A percentile compares a stretch with the other conserved stretches of the same genome.
phyloP scores from a whole-genome alignment of 1,140 invertebrate species.

The Holotrichia oblita region DNA sequence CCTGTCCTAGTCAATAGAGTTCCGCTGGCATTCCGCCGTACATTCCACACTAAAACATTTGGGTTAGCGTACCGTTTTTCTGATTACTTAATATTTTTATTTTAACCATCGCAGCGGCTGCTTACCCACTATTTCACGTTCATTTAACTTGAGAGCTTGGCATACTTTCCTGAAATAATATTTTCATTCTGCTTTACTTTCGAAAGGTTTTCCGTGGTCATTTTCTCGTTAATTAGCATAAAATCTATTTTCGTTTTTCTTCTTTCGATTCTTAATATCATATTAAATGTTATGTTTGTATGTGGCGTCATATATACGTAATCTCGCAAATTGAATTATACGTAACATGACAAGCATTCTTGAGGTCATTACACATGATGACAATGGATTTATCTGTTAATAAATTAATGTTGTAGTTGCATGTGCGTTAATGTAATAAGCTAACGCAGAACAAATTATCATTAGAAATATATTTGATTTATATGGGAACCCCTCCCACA shows the following conservation, averaged over 20 bases:
- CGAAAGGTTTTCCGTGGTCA: neutral
- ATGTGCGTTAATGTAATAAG: neutral
- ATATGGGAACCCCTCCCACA: neutral
- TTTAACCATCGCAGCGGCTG: neutral
- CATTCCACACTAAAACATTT: neutral
- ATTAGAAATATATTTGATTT: neutral
- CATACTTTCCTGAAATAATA: slow-evolving; percentile 1
- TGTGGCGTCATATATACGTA: too few species aligned
- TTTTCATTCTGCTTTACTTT: neutral
- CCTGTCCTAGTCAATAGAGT: neutral
- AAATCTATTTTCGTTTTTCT: too few species aligned
- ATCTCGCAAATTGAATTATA: too few species aligned
- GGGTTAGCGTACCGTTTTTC: neutral
- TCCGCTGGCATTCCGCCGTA: slow-evolving; percentile 4
- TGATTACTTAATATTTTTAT: slow-evolving; percentile 9
- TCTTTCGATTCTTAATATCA: too few species aligned
- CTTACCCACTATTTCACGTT: neutral
- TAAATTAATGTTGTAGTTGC: neutral
- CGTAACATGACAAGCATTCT: too few species aligned
- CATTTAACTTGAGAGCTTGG: neutral
- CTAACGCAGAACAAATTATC: neutral
- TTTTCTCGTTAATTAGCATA: too few species aligned
- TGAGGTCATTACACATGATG: too few species aligned
- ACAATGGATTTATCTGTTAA: neutral
- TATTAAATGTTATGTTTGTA: too few species aligned